phyloP scores from a whole-genome alignment of 2,797 vertebrate species.

The Oreortyx pictus region DNA sequence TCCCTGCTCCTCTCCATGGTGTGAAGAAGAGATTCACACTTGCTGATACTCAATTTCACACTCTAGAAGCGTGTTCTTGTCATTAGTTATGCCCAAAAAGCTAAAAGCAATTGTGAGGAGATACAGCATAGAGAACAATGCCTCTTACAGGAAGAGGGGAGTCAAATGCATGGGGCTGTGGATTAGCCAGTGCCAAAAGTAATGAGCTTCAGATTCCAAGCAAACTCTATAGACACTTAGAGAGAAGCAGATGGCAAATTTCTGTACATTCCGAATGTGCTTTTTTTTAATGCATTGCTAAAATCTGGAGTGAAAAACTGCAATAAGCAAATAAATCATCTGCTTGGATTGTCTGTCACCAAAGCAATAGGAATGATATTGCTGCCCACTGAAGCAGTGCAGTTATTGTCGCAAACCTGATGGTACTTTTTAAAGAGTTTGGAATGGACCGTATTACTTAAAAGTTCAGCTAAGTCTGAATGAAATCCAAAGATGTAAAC shows the following conservation, averaged over 20 bases:
- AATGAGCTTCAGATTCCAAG: slow-evolving; percentile 37
- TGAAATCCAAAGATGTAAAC: slow-evolving; percentile 36
- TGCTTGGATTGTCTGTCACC: slow-evolving; percentile 21
- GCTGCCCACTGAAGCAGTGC: not conserved
- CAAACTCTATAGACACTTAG: slow-evolving; percentile 24
- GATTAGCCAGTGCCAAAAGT: not conserved
- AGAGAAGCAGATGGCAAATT: slow-evolving; percentile 66
- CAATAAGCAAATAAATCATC: slow-evolving; percentile 43
- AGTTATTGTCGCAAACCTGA: not conserved
- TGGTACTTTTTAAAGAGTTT: slow-evolving; percentile 1
- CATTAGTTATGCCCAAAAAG: not conserved
- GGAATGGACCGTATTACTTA: slow-evolving; percentile 12
- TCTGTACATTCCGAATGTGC: slow-evolving; percentile 45
- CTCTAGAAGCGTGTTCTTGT: not conserved
- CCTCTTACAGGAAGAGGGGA: not conserved
- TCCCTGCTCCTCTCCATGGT: not conserved
- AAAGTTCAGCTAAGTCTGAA: slow-evolving; percentile 50
- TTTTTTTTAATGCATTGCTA: slow-evolving; percentile 17
- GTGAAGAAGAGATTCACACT: slow-evolving; percentile 6
- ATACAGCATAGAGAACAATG: not conserved
- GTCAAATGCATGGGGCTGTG: not conserved
- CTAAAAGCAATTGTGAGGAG: not conserved
- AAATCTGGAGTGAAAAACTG: slow-evolving; percentile 45
- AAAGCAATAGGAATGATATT: not conserved
- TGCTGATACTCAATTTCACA: slow-evolving; percentile 31